Conservation (phyloP, 2,797 vertebrate species). For the Amblyopsis hoosieri region DNA sequence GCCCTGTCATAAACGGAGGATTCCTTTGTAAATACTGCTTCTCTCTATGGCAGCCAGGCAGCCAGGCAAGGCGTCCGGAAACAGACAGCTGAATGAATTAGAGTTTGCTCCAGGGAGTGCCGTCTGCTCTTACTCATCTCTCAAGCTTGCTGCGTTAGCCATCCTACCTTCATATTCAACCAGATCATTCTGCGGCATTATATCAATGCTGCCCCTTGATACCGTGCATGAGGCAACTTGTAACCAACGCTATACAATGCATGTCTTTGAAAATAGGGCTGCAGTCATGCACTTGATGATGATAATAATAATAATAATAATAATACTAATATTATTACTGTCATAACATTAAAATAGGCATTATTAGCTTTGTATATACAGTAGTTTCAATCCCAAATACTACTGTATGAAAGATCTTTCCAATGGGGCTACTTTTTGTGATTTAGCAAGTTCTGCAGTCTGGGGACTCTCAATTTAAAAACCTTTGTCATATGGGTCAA, state of each 20-base stretch:
- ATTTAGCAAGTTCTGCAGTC: too few species aligned
- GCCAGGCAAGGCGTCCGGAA: constrained; percentile 18
- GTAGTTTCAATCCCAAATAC: too few species aligned
- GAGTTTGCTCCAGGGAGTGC: constrained; percentile 23
- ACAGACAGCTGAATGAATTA: constrained; percentile 36
- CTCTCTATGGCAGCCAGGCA: constrained; percentile 10
- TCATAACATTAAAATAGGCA: too few species aligned
- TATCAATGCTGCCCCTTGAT: constrained; percentile 24
- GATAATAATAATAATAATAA: too few species aligned
- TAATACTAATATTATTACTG: too few species aligned
- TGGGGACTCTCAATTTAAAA: too few species aligned
- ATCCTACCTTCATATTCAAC: constrained; percentile 21
- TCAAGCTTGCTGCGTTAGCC: constrained; percentile 8
- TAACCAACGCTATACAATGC: background rate
- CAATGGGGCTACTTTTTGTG: too few species aligned
- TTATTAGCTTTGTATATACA: too few species aligned
- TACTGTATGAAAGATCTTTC: too few species aligned
- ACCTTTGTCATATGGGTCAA: too few species aligned
- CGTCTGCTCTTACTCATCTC: constrained; percentile 29
- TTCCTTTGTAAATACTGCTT: constrained; percentile 23
- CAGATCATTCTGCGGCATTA: constrained; percentile 8
- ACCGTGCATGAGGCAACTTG: constrained; percentile 5
- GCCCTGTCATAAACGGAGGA: constrained; percentile 28
- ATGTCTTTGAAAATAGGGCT: constrained; percentile 5
- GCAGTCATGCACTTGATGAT: background rate